Base-by-base conservation (phyloP, 2,113 vertebrate species). In the Notarius lentiginosus region DNA sequence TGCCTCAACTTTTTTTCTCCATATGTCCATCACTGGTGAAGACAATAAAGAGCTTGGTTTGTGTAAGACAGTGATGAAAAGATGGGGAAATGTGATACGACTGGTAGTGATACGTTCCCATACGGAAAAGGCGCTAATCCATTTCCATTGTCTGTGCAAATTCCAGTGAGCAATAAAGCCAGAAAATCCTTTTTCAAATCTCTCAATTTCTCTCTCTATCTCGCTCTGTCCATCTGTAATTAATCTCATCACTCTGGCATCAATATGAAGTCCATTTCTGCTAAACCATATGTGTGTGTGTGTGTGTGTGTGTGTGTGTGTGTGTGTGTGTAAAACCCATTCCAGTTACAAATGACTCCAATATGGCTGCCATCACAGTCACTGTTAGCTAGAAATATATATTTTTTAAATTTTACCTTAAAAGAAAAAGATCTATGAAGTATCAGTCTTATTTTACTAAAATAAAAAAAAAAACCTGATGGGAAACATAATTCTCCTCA, bases 81-180 rank as follows among this genome's bases (percentile, higher is more conserved):
- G 60, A 49, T 5, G 3, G 6, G 12, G 47, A 66, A 65, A n/a
- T 82, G 61, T n/a, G 60, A 65, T 34, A 63, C n/a, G 20, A 63
- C 20, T 8, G 60, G 60, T 65, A n/a, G 11, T 49, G 58, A 60
- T 41, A 75, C 55, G 47, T 73, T 58, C 53, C 17, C 51, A 22
- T 51, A 70, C 18, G 5, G 17, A 1, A 73, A 34, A 22, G 53
- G 61, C 24, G 2, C 61, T n/a, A 73, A 17, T 65, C 47, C 49
- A 49, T 80, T 84, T 73, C 17, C 17, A 30, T 41, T 4, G 66
- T 55, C 68, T 75, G 49, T 41, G 72, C 72, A 86, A 66, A 80
- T 88, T 84, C 81, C 83, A 81, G 66, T 86, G 87, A 80, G 87
- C 81, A 76, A 81, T 90, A 84, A 88, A 82, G 79, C 75, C 30